A percentile compares a stretch with the other conserved stretches of the same genome.
These are phyloP conservation scores for Drosophila neonasuta DNA, from an alignment of 2,888 invertebrate genomes.

Conservation along the genomic window DNA sequence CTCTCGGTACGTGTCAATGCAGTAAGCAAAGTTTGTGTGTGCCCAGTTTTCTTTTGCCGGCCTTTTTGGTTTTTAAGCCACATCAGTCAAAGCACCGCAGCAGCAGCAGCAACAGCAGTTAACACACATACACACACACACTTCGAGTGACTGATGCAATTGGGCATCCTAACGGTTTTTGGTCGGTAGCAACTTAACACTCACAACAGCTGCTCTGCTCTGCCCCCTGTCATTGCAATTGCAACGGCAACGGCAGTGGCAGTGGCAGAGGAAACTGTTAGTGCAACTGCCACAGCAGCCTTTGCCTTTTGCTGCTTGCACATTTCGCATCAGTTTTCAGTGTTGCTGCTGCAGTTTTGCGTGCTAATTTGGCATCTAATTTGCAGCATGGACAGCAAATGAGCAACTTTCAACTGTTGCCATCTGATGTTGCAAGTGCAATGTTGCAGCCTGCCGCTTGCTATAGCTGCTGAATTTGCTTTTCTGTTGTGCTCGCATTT, in stretches of 20 bases:
- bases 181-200: slow-evolving; percentile 68
- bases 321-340: slow-evolving; percentile 50
- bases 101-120: slow-evolving; percentile 62
- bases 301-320: slow-evolving; percentile 18
- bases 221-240: neutral
- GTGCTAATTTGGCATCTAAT: slow-evolving; percentile 75
- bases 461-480: slow-evolving; percentile 53
- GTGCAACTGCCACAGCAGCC: neutral
- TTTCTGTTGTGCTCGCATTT: slow-evolving; percentile 46
- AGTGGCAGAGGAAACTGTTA: neutral
- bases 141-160: slow-evolving; percentile 35
- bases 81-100: slow-evolving; percentile 73
- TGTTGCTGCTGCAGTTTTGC: slow-evolving; percentile 42
- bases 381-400: slow-evolving; percentile 68
- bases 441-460: slow-evolving; percentile 21
- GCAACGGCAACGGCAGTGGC: neutral
- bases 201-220: slow-evolving; percentile 32
- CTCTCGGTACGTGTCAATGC: slow-evolving; percentile 65
- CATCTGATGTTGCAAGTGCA: slow-evolving; percentile 13
- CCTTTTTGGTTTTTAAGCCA: slow-evolving; percentile 62
- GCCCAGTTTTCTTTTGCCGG: slow-evolving; percentile 22
- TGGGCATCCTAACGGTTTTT: slow-evolving; percentile 52
- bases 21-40: slow-evolving; percentile 61
- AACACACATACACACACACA: slow-evolving; percentile 14
- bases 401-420: slow-evolving; percentile 43